Evolutionary conservation across 2,888 invertebrate species (phyloP), one percentile per base, ranked within the genome.

Genomic region (Heliconius ismenius): DNA sequence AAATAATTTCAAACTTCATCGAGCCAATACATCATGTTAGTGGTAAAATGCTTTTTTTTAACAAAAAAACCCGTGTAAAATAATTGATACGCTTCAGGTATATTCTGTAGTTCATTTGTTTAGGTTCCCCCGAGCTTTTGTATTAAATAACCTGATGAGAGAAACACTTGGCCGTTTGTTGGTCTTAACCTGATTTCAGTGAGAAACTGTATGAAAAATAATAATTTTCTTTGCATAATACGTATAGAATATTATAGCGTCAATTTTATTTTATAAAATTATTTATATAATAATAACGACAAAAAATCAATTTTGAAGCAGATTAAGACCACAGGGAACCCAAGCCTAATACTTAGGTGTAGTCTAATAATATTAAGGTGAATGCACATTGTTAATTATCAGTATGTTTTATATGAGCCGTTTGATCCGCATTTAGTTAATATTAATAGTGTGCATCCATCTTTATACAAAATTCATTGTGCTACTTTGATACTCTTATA

Each of bases 41-140:
- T 36, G 79, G 80, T 83, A 81, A 83, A 84, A 85, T 88, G 91
- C 89, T 91, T 39, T 91, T 26, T 90, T 87, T 83, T 63, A 39
- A 74, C 78, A 85, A 83, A 84, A 83, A 81, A 62, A 13, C 62
- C 58, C 58, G 74, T 90, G 88, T 90, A 87, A 87, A 84, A 87
- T 89, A 88, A 84, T 81, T 82, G 84, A 86, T 88, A 81, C 85
- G 91, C 91, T 91, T 91, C 85, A 85, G 83, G 86, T 85, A 87
- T 86, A 85, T 83, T 86, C 82, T 85, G 85, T 88, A 87, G 86
- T 86, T 88, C 78, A 85, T 88, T 87, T 87, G 79, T 83, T 88
- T 90, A 83, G 81, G 83, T 82, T 88, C 88, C 86, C 86, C 84
- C 83, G 83, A 85, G 88, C 88, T 89, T 86, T 87, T 86, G 85